These are phyloP conservation scores for Iselma pallidipennis DNA, from an alignment of 2,888 invertebrate genomes.

Conservation along the genomic window DNA sequence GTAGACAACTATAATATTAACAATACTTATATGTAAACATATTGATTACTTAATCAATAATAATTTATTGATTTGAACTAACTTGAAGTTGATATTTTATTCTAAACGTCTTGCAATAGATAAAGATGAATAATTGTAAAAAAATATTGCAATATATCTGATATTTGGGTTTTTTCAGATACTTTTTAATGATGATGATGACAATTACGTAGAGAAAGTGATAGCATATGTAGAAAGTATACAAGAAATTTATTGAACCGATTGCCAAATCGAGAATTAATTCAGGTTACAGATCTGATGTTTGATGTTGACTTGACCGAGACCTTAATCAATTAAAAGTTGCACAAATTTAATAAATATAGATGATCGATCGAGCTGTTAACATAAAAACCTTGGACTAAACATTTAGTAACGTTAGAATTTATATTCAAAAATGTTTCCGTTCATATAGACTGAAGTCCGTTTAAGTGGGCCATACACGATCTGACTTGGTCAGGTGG, in stretches of 20 bases:
- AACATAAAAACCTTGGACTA: neutral
- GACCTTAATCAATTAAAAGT: neutral
- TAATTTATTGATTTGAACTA: too few relatives aligned
- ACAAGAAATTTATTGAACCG: neutral
- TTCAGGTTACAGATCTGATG: too few relatives aligned
- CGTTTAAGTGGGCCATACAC: too few relatives aligned
- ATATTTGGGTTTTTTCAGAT: too few relatives aligned
- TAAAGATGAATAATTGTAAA: too few relatives aligned
- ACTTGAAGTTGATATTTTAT: too few relatives aligned
- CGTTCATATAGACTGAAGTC: too few relatives aligned
- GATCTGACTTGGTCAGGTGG: too few relatives aligned
- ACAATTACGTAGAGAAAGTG: neutral
- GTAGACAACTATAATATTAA: neutral
- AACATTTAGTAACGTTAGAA: neutral
- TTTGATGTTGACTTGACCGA: neutral
- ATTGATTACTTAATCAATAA: conserved; percentile 7
- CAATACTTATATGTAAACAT: conserved; percentile 12
- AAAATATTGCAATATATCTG: too few relatives aligned
- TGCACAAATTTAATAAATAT: neutral
- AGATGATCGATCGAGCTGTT: neutral
- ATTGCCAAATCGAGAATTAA: neutral
- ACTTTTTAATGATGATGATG: too few relatives aligned
- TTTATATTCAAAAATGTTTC: too few relatives aligned
- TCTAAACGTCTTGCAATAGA: too few relatives aligned
- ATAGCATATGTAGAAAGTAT: neutral